Evolutionary conservation across 2,888 invertebrate species (phyloP), one percentile per base, ranked within the genome.

Genomic region (Cremastinae sp.): DNA sequence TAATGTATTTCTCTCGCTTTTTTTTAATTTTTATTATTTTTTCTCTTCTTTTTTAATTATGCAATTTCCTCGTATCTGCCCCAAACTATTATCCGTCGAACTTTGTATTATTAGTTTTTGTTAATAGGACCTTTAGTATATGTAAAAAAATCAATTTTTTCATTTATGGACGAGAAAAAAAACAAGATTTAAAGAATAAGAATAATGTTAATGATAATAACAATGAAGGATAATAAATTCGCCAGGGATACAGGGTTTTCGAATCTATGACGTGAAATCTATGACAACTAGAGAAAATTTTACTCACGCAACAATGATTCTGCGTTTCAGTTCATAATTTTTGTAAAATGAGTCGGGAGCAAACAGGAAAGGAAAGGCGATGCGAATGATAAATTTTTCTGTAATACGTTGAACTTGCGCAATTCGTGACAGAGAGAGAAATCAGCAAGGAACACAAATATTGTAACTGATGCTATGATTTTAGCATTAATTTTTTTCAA

Each of bases 251-350:
- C 82, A 82, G 84, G 80, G 80, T 79, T 82, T n/a, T 81, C 81
- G 83, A 82, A 83, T 83, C 86, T 87, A 84, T 85, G 85, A 87
- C 87, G 87, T 87, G 87, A 87, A 84, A 87, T 87, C 87, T 87
- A 86, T 84, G 86, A 78, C 51, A 79, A 65, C 58, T 71, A 3
- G 28, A 28, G 28, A 72, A 75, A 76, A 79, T 77, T 83, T 82
- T 81, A 80, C 80, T 81, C 78, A 80, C 81, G 82, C 80, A 82
- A 81, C 80, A 80, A 81, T 77, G 81, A 85, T 84, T 28, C 80
- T 81, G 81, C 69, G 73, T 74, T 82, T 80, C 79, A 65, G 79
- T 80, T 81, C 47, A 70, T 80, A 68, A 59, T 77, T 66, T 62
- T 66, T 71, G 69, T 66, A 71, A 59, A 70, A 62, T 69, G 51